Percentiles rank a stretch among this genome's conserved stretches.
These are phyloP conservation scores for Taphrorychus bicolor DNA, from an alignment of 2,888 invertebrate genomes.

Conservation along the genomic window DNA sequence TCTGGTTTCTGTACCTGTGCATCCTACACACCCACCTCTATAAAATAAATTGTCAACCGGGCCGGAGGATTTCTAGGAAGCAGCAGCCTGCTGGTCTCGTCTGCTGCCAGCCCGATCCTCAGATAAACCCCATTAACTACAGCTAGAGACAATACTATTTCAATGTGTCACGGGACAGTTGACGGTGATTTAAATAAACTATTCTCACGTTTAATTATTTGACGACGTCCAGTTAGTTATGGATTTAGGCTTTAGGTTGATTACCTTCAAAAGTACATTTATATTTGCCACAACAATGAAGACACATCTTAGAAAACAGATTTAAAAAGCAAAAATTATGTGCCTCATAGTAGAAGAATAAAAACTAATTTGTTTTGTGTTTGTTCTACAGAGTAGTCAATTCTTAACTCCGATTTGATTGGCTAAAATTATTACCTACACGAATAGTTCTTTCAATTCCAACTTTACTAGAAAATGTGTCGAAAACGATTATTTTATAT, in stretches of 20 bases:
- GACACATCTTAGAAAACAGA: too few relatives aligned
- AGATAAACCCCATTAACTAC: slow-evolving; percentile 62
- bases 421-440: too few relatives aligned
- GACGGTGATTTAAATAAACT: slow-evolving; percentile 38
- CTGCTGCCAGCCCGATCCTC: slow-evolving; percentile 44
- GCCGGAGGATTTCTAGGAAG: slow-evolving; percentile 61
- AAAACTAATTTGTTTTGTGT: too few relatives aligned
- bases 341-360: too few relatives aligned
- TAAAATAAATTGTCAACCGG: slow-evolving; percentile 63
- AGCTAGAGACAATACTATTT: slow-evolving; percentile 62
- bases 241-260: neutral
- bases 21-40: slow-evolving; percentile 56
- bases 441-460: too few relatives aligned
- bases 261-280: neutral
- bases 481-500: too few relatives aligned
- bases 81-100: slow-evolving; percentile 47
- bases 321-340: too few relatives aligned
- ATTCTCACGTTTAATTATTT: slow-evolving; percentile 41
- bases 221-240: slow-evolving; percentile 8
- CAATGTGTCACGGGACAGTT: slow-evolving; percentile 58
- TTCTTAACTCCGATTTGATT: too few relatives aligned
- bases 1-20: slow-evolving; percentile 44
- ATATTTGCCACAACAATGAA: too few relatives aligned
- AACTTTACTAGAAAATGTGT: too few relatives aligned
- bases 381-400: too few relatives aligned